These are phyloP conservation scores for Noturus placidus DNA, from an alignment of 2,113 vertebrate genomes.

Conservation along the genomic window DNA sequence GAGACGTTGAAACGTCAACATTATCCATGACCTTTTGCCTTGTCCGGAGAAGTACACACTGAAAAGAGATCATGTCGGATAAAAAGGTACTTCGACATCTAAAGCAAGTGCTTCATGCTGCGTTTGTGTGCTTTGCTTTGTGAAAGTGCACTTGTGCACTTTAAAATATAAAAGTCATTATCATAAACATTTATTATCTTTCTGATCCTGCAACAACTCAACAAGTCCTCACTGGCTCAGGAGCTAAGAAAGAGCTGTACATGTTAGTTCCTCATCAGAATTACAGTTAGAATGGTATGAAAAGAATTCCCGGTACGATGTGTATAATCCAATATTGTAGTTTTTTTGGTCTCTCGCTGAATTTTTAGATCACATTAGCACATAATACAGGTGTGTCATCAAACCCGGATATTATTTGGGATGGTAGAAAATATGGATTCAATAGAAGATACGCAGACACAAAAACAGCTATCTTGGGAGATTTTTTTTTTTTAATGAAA, in stretches of 20 bases:
- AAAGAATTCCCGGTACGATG: too few species aligned
- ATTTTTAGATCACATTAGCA: not conserved
- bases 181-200: not conserved
- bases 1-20: not conserved
- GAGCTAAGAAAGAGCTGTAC: not conserved
- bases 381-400: too few species aligned
- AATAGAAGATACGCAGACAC: not conserved
- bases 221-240: constrained; percentile 41
- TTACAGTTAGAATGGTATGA: not conserved
- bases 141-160: not conserved
- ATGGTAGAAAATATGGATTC: not conserved
- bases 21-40: not conserved
- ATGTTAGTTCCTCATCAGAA: not conserved
- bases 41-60: not conserved
- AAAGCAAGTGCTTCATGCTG: not conserved
- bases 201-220: not conserved
- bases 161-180: constrained; percentile 21
- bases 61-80: constrained; percentile 7
- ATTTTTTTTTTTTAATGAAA: not conserved
- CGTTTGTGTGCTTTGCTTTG: not conserved
- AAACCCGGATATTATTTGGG: too few species aligned
- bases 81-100: not conserved
- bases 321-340: not conserved
- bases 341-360: not conserved
- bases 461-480: not conserved